Evolutionary conservation across 2,797 vertebrate genomes (phyloP).

Genomic region (Melopsittacus undulatus): DNA sequence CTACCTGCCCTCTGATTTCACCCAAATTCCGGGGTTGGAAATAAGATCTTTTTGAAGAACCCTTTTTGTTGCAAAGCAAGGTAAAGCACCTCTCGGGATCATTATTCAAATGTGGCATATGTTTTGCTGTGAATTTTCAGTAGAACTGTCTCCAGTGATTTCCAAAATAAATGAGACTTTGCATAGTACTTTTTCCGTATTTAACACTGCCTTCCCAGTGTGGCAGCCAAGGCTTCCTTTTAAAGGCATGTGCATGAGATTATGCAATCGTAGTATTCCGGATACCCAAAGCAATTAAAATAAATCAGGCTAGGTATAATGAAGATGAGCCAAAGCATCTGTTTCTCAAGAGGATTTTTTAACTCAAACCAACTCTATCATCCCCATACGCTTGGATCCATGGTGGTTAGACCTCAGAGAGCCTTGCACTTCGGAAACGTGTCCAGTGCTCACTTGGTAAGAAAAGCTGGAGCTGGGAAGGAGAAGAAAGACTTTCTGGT

Average conservation of each 20-base stretch:
- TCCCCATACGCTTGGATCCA: slow-evolving; percentile 2
- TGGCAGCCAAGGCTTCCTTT: slow-evolving; percentile 65
- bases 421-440: background rate
- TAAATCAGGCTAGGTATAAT: slow-evolving; percentile 72
- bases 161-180: slow-evolving; percentile 64
- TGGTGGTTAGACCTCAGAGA: slow-evolving; percentile 21
- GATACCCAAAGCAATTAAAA: slow-evolving; percentile 70
- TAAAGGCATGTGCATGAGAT: slow-evolving; percentile 65
- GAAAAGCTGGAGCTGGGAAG: background rate
- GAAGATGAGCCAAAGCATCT: slow-evolving; percentile 70
- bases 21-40: background rate
- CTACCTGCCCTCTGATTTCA: background rate
- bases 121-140: slow-evolving; percentile 51
- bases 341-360: slow-evolving; percentile 65
- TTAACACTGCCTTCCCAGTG: slow-evolving; percentile 47
- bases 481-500: background rate
- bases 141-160: slow-evolving; percentile 49
- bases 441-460: background rate
- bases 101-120: slow-evolving; percentile 53
- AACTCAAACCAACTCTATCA: background rate
- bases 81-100: slow-evolving; percentile 38
- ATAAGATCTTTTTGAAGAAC: background rate
- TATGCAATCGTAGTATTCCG: slow-evolving; percentile 63
- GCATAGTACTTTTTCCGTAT: slow-evolving; percentile 54
- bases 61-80: background rate